Percentiles rank a stretch among this genome's conserved stretches.
Conservation (phyloP, 2,113 vertebrate species). For the Colistium nudipinnis region DNA sequence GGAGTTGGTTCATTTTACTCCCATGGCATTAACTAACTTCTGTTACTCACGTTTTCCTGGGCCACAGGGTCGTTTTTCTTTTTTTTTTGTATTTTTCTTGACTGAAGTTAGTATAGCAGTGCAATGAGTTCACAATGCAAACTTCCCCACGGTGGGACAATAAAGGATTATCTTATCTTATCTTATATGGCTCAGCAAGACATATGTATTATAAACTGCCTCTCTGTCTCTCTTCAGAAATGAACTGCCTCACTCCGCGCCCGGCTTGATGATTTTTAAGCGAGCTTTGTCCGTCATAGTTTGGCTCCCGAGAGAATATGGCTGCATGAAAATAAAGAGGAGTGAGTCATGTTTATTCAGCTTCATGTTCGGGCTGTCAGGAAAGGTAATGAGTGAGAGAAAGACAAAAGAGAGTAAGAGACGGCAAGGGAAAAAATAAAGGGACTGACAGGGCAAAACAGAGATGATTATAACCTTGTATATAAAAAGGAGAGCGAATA, state of each 20-base stretch:
- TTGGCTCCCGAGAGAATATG: not conserved
- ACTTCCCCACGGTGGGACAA: too few relatives aligned
- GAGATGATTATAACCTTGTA: slow-evolving; percentile 6
- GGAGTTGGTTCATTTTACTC: slow-evolving; percentile 26
- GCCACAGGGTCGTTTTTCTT: not conserved
- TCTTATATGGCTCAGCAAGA: too few relatives aligned
- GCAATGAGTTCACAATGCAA: not conserved
- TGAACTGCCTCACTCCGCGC: too few relatives aligned
- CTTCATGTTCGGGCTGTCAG: not conserved
- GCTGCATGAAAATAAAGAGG: not conserved
- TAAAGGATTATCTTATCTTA: too few relatives aligned
- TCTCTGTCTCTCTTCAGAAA: too few relatives aligned
- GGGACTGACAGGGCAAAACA: not conserved
- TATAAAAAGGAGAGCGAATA: not conserved
- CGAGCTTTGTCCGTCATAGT: not conserved
- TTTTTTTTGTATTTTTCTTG: not conserved
- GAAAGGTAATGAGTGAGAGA: not conserved
- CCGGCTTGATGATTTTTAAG: not conserved
- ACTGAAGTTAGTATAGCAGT: not conserved
- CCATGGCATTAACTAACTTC: slow-evolving; percentile 1
- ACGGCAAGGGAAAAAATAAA: not conserved
- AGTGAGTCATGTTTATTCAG: slow-evolving; percentile 18
- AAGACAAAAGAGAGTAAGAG: not conserved
- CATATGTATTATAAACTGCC: not conserved
- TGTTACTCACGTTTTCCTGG: not conserved